Base-by-base conservation (phyloP, 2,113 vertebrate species). In the Neodon shergylaensis region DNA sequence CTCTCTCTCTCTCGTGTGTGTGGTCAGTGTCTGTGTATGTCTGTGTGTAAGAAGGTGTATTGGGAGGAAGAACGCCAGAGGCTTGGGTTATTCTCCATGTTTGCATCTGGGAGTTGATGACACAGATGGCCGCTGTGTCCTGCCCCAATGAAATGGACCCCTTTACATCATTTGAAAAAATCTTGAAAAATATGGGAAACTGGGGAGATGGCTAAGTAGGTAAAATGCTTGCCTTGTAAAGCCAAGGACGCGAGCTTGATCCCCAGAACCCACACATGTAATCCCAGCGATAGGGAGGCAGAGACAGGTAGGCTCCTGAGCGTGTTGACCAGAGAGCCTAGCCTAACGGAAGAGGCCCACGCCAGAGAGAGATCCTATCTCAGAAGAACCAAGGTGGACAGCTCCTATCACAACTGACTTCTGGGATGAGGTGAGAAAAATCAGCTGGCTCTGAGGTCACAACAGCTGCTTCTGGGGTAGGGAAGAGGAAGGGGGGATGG, bases 381-480 rank as follows among this genome's bases (percentile, higher is more conserved):
- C 36, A 58, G 54, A 24, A 81, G 52, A 79, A 65, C 1, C 28
- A 66, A 54, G 70, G 77, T 49, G 8, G 31, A 21, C 8, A 52
- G 17, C 77, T 79, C 44, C 47, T 21, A 31, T 8, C 47, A 33
- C 33, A 33, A 47, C 21, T 52, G 77, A 52, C 47, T 1, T 70
- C 66, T 5, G 7, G 61, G 31, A 49, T 5, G 1, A 49, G 73
- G 84, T 31, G 26, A 22, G 8, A 54, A 36, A 28, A n/a, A 49
- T 36, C 19, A 14, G 19, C 66, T 79, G n/a, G 79, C 14, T 9
- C 7, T 6, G 54, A 61, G 26, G 47, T 28, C 52, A 58, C n/a
- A 12, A 17, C 19, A 81, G 72, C 58, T 1, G 5, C 26, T 58
- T 36, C n/a, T 1, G 26, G 22, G 7, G 3, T 13, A 39, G 0